Conservation (phyloP, 2,888 invertebrate species). For the Tetranychus piercei region DNA sequence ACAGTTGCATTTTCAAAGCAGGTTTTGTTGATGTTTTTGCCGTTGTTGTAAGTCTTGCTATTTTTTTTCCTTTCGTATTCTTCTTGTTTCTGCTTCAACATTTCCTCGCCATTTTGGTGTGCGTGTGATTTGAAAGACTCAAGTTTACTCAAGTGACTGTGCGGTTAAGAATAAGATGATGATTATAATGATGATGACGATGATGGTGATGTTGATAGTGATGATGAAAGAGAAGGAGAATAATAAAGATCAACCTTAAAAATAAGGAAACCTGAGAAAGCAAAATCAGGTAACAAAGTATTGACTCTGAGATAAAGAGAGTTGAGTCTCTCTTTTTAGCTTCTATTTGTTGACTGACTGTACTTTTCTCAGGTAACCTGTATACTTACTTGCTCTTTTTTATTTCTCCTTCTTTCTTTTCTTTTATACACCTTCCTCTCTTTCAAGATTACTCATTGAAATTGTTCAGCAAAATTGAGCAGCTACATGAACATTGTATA, state of each 20-base stretch:
- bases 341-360: neutral
- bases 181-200: neutral
- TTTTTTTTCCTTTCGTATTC: neutral
- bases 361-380: neutral
- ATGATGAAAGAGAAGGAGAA: neutral
- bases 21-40: neutral
- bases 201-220: neutral
- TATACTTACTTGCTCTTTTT: neutral
- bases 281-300: neutral
- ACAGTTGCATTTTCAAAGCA: neutral
- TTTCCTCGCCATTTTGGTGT: neutral
- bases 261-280: neutral
- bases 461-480: no score
- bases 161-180: neutral
- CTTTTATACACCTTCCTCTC: neutral
- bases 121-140: no score
- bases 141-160: neutral
- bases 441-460: no score
- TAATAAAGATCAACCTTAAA: neutral
- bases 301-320: neutral
- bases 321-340: neutral
- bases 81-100: neutral
- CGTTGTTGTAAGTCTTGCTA: neutral
- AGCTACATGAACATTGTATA: no score
- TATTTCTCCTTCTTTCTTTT: neutral